Base-by-base conservation (phyloP, 2,888 invertebrate genomes). In the Orchesellides sinensis region DNA sequence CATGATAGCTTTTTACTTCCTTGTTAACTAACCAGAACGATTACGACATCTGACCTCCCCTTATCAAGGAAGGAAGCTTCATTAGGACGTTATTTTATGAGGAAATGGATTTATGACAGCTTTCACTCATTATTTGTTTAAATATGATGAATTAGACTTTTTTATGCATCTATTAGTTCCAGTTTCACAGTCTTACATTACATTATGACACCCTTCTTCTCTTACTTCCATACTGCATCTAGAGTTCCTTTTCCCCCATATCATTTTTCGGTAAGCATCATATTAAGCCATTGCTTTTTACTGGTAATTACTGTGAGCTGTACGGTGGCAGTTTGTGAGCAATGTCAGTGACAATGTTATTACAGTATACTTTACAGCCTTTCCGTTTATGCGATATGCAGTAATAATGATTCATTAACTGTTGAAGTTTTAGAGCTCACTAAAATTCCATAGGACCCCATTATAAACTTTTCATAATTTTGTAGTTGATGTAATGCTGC, bases 81-180 rank as follows among this genome's bases (percentile, higher is more conserved):
- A 80, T 73, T 80, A 73, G 73, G 73, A 59, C 47, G 69, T 68
- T 73, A 73, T 80, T 66, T 80, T 80, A 65, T 35, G 73, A 80
- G 80, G 80, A 80, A 80, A 80, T 80, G 80, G 80, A 72, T 80
- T 80, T 80, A 73, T 80, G 80, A 80, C 80, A 80, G 80, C 80
- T 80, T 80, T 80, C 80, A 80, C 73, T 80, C 80, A 80, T 66
- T 80, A 80, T 80, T 80, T 80, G 80, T 69, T 80, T 80, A 80
- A 80, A 80, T 80, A 80, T 80, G 80, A 80, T 80, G 80, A 80
- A 80, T 80, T 80, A 21, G 78, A 47, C 66, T 80, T 72, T n/a
- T 72, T 73, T 66, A 79, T 66, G 35, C 65, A 59, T 49, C 56
- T 66, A 25, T 23, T 35, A 40, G 59, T 61, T 32, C 27, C 32